Conservation (phyloP, 2,113 vertebrate species). For the Coturnix japonica region DNA sequence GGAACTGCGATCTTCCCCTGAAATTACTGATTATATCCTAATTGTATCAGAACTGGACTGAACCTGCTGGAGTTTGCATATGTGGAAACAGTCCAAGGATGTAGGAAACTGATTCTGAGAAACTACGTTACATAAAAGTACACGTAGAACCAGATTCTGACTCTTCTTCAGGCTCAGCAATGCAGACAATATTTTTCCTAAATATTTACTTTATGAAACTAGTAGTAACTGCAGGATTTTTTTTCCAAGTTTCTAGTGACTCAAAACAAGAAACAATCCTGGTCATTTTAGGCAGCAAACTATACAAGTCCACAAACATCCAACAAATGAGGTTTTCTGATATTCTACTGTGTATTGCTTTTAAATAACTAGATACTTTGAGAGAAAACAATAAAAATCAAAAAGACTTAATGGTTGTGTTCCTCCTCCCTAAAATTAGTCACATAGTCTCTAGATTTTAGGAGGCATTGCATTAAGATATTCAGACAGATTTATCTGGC, state of each 20-base stretch:
- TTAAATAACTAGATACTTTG: not conserved
- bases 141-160: not conserved
- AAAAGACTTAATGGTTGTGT: not conserved
- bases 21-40: slow-evolving; percentile 29
- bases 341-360: not conserved
- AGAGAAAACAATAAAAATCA: no score
- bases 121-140: not conserved
- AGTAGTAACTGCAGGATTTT: not conserved
- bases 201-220: not conserved
- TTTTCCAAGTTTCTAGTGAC: not conserved
- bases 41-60: not conserved
- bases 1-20: slow-evolving; percentile 34
- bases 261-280: not conserved
- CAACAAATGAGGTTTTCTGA: not conserved
- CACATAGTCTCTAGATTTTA: not conserved
- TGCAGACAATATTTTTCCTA: not conserved
- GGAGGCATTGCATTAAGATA: not conserved
- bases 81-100: not conserved
- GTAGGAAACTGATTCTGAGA: not conserved
- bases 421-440: not conserved
- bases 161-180: not conserved
- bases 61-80: slow-evolving; percentile 3
- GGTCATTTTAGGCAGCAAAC: not conserved
- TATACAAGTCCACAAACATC: not conserved
- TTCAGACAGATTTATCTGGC: not conserved